Evolutionary conservation across 2,797 vertebrate species (phyloP), one percentile per base, ranked within the genome.

Genomic region (Lutjanus argentimaculatus): DNA sequence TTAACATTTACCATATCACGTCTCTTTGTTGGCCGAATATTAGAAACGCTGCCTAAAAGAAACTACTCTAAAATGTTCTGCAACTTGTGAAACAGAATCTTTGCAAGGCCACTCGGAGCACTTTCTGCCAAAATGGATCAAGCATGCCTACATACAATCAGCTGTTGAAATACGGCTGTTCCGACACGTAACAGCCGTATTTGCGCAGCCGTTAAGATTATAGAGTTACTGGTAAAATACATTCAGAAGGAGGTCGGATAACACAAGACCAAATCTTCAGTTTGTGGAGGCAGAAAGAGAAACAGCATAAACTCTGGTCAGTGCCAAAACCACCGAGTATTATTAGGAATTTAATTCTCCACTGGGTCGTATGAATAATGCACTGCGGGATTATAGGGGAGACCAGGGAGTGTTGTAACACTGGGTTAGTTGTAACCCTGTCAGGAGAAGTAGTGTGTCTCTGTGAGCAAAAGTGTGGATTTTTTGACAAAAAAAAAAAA

Each of bases 91-190:
- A 92, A 90, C 77, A 80, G 67, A 89, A 90, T 91, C 69, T 92
- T 78, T 89, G 89, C 94, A 96, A 96, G 95, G 95, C 93, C 95
- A 95, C 95, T 95, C 92, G 89, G 93, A 95, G 91, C 88, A 90
- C 86, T 87, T 89, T 94, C 86, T 91, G 92, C 86, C 86, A 91
- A 92, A 92, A 89, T 87, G 78, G 89, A 90, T 93, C 89, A 91
- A 94, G 93, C 95, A 95, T 96, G 95, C 95, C 93, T 92, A 95
- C 92, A 45, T 92, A 96, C 94, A 94, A 83, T 80, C 92, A 92
- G 89, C 87, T 89, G 91, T 79, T 86, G 59, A 87, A 88, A 91
- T 83, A 89, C 77, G 84, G 85, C 87, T 80, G 83, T 88, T 88
- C 75, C 67, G 77, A 56, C 56, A 21, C 57, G 80, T 83, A 91